These are phyloP conservation scores for Siniperca knerii DNA, from an alignment of 2,113 vertebrate species.

Conservation along the genomic window DNA sequence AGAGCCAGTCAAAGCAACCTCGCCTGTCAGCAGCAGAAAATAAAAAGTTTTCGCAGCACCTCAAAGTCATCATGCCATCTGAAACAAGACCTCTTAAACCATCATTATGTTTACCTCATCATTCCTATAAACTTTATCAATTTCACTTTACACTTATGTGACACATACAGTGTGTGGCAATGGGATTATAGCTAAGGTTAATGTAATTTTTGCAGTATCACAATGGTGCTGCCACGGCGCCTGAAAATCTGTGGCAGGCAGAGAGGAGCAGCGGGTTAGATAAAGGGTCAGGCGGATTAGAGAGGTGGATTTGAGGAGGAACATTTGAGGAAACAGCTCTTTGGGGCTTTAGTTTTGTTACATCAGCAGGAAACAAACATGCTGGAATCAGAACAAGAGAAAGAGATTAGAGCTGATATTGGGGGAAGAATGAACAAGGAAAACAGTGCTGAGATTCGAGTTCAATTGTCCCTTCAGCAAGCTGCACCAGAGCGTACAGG, in stretches of 20 bases:
- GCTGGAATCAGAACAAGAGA: slow-evolving; percentile 48
- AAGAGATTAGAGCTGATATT: slow-evolving; percentile 59
- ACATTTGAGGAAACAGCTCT: slow-evolving; percentile 54
- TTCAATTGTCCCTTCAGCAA: slow-evolving; percentile 62
- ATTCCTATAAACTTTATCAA: slow-evolving; percentile 18
- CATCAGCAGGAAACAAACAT: slow-evolving; percentile 72
- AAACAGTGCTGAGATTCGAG: slow-evolving; percentile 56
- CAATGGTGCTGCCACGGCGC: neutral
- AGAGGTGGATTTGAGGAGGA: slow-evolving; percentile 59
- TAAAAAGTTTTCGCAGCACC: slow-evolving; percentile 23
- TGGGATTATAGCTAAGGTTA: slow-evolving; percentile 18
- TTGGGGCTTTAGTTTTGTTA: slow-evolving; percentile 65
- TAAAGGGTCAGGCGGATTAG: slow-evolving; percentile 65
- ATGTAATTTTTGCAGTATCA: slow-evolving; percentile 38
- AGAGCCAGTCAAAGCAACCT: neutral
- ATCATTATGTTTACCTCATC: slow-evolving; percentile 10
- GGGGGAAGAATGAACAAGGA: slow-evolving; percentile 41
- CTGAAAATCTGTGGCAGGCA: slow-evolving; percentile 32
- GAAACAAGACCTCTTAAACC: slow-evolving; percentile 27
- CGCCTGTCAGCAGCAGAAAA: slow-evolving; percentile 20
- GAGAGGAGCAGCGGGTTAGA: slow-evolving; percentile 34
- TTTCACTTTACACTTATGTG: slow-evolving; percentile 1
- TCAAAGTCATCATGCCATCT: slow-evolving; percentile 26
- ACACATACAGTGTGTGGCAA: slow-evolving; percentile 13
- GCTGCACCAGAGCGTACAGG: slow-evolving; percentile 52